Evolutionary conservation across 92 coral and sea anemone species (phyloP), one percentile per base, ranked within the genome.

Genomic region (Siderastrea siderea): DNA sequence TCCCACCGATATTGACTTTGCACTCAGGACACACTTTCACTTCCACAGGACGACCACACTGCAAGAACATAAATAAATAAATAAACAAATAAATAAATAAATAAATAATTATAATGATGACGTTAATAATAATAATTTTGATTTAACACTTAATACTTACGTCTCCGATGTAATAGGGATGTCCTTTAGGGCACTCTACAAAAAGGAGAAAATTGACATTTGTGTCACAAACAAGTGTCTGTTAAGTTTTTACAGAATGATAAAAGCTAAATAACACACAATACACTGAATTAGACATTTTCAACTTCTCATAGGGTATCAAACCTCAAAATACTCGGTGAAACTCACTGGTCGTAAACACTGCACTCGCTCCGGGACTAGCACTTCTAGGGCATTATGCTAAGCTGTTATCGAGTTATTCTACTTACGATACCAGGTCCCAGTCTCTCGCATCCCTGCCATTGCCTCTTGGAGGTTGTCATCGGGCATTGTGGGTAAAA

Each of bases 401-500:
- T 2, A 66, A 6, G 14, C 7, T 66, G 43, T 66, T 57, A 57
- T 57, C 61, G 13, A 6, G 46, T 43, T 81, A 2, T 15, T 15
- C 7, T 86, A 90, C 96, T 90, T 70, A 96, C 98, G 86, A 84
- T 96, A 94, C 98, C 98, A 94, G 75, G 1, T 71, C n/a, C 94
- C 95, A 11, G 58, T 49, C 67, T 93, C 92, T 17, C 11, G 64
- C 75, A 91, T 87, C 61, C 95, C 98, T 7, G 74, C 75, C 88
- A 92, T 90, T 62, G 95, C 99, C 61, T 96, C 94, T 71, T 89
- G 63, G 7, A 92, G 91, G 80, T 95, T 89, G 76, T 95, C 98
- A 64, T 95, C 96, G 47, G 98, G 98, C 98, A 95, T 95, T 71
- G 98, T 91, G 38, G 98, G 98, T 12, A 95, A 78, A 68, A 54